These are phyloP conservation scores for Drosophila leontia DNA, from an alignment of 1,140 invertebrate species.

Conservation along the genomic window DNA sequence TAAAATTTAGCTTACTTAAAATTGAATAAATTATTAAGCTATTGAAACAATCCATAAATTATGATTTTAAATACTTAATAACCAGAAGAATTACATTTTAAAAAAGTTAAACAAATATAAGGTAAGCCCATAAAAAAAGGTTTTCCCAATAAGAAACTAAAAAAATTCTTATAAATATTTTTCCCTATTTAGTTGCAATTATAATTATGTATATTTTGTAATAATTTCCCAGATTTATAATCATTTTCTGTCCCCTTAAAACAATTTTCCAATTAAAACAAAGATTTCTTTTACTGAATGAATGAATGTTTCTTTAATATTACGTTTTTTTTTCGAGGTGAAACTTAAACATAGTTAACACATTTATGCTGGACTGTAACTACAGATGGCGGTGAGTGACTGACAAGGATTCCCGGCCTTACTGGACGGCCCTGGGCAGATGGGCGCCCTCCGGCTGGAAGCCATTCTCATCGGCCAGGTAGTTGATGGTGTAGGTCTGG, in stretches of 20 bases:
- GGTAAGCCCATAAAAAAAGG: neutral
- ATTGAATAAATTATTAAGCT: neutral
- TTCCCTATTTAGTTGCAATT: neutral
- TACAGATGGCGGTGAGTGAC: neutral
- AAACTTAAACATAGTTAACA: conserved; percentile 77
- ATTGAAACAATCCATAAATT: too few relatives aligned
- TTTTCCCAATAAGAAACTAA: neutral
- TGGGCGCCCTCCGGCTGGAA: conserved; percentile 89
- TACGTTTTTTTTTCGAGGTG: conserved; percentile 28
- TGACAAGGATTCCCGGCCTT: conserved; percentile 6
- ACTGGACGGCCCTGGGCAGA: conserved; percentile 82
- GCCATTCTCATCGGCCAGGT: conserved; percentile 92
- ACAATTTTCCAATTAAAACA: neutral
- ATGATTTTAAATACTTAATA: too few relatives aligned
- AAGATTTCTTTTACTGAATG: neutral
- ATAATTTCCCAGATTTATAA: neutral
- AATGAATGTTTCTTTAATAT: conserved; percentile 29
- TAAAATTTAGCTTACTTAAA: neutral
- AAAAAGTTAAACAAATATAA: neutral
- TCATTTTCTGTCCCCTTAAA: neutral
- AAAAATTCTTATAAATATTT: neutral
- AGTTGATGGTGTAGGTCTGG: conserved; percentile 88
- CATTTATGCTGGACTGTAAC: conserved; percentile 34
- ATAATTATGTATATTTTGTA: neutral
- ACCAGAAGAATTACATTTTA: neutral